Conservation (phyloP, 2,797 vertebrate species). For the Thaleichthys pacificus region DNA sequence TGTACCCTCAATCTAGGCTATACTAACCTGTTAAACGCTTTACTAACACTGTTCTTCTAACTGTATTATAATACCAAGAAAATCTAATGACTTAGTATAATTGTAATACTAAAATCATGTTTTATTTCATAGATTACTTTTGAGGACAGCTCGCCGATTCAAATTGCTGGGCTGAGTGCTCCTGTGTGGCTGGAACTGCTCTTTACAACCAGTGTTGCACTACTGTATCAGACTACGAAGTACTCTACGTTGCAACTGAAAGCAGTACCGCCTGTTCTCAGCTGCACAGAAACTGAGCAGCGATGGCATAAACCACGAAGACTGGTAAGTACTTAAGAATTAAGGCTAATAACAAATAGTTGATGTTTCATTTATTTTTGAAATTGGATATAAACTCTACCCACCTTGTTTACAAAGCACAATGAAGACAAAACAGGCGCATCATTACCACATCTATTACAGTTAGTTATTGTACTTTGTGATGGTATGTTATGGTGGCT, state of each 20-base stretch:
- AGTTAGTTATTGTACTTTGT: too few species aligned
- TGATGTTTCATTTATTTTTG: too few species aligned
- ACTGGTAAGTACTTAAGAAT: too few species aligned
- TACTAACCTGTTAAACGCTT: background rate
- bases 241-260: background rate
- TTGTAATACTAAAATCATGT: background rate
- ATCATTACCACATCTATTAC: too few species aligned
- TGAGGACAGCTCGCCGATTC: background rate
- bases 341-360: too few species aligned
- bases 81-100: background rate
- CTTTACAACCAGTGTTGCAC: constrained; percentile 10
- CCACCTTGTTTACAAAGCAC: too few species aligned
- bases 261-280: too few species aligned
- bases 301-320: too few species aligned
- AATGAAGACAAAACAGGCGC: too few species aligned
- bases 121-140: constrained; percentile 3
- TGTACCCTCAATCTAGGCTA: background rate
- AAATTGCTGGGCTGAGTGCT: background rate
- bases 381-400: too few species aligned
- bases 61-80: background rate
- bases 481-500: too few species aligned
- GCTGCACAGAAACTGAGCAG: too few species aligned
- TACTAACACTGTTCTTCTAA: background rate
- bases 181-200: constrained; percentile 7
- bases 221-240: constrained; percentile 3